phyloP scores from a whole-genome alignment of 2,888 invertebrate species.

The Pristionchus entomophagus region DNA sequence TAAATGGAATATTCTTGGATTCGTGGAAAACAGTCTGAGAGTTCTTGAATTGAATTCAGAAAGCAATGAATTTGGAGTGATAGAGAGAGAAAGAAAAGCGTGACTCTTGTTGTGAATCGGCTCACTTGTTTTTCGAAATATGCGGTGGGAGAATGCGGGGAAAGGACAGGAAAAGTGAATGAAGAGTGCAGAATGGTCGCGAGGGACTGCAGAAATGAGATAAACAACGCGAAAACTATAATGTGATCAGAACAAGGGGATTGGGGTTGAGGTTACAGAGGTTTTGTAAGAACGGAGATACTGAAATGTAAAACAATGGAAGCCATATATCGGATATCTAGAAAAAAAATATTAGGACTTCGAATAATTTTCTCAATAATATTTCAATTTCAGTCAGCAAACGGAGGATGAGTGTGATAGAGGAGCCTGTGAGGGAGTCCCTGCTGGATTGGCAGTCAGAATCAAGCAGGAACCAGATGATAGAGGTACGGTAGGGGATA shows the following conservation, averaged over 20 bases:
- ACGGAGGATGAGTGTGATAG: constrained; percentile 37
- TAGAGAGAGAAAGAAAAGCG: no score
- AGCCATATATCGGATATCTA: background rate
- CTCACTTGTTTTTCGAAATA: background rate
- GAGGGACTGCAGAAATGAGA: no score
- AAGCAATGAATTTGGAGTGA: no score
- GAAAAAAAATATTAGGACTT: no score
- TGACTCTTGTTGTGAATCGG: background rate
- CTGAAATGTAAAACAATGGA: background rate
- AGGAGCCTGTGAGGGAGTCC: constrained; percentile 4
- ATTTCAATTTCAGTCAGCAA: constrained; percentile 41
- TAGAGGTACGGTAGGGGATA: constrained; percentile 40
- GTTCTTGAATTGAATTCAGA: no score
- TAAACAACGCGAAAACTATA: background rate
- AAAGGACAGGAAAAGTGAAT: background rate
- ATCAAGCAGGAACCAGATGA: constrained; percentile 47
- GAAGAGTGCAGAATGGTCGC: background rate
- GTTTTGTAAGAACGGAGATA: background rate
- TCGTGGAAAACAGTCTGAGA: no score
- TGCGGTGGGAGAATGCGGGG: background rate
- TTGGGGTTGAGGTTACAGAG: background rate
- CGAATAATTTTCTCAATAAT: no score
- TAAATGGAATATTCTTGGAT: no score
- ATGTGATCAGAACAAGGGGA: background rate
- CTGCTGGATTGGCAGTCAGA: constrained; percentile 26